phyloP scores from a whole-genome alignment of 2,888 invertebrate species.

The Stenolophus ochropezus region DNA sequence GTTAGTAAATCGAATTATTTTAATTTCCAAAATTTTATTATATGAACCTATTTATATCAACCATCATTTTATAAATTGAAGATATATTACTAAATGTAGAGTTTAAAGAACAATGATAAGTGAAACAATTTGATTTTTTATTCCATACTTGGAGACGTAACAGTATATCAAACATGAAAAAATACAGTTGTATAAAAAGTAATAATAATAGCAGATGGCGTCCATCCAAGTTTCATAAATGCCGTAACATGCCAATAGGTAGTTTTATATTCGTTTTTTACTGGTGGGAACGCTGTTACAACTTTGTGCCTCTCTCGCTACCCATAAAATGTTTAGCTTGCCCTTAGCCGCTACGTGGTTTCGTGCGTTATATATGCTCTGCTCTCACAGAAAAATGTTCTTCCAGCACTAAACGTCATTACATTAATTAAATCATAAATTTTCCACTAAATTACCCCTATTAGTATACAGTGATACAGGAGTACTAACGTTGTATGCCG shows the following conservation, averaged over 20 bases:
- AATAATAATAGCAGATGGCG: constrained; percentile 42
- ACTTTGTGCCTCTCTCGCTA: constrained; percentile 33
- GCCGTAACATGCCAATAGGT: constrained; percentile 45
- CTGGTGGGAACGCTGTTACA: constrained; percentile 18
- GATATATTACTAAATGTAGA: too few relatives aligned
- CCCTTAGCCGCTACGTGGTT: background rate
- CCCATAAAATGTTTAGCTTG: constrained; percentile 40
- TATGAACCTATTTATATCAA: too few relatives aligned
- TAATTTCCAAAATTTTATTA: too few relatives aligned
- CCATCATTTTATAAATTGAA: too few relatives aligned
- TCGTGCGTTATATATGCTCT: background rate
- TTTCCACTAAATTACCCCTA: background rate
- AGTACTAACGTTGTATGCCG: background rate
- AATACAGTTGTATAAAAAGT: constrained; percentile 31
- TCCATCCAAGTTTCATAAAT: constrained; percentile 49
- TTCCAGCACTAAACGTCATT: constrained; percentile 1
- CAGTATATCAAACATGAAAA: constrained; percentile 5
- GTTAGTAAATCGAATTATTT: too few relatives aligned
- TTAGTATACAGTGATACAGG: background rate
- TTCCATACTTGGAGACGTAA: too few relatives aligned
- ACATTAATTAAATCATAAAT: constrained; percentile 11
- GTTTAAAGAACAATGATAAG: too few relatives aligned
- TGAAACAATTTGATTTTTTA: too few relatives aligned
- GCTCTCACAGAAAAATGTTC: constrained; percentile 2
- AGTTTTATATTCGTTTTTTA: constrained; percentile 47